Percentiles rank a stretch among this genome's conserved stretches.
These are phyloP conservation scores for Platysternon megacephalum DNA, from an alignment of 2,113 vertebrate species.

Conservation along the genomic window DNA sequence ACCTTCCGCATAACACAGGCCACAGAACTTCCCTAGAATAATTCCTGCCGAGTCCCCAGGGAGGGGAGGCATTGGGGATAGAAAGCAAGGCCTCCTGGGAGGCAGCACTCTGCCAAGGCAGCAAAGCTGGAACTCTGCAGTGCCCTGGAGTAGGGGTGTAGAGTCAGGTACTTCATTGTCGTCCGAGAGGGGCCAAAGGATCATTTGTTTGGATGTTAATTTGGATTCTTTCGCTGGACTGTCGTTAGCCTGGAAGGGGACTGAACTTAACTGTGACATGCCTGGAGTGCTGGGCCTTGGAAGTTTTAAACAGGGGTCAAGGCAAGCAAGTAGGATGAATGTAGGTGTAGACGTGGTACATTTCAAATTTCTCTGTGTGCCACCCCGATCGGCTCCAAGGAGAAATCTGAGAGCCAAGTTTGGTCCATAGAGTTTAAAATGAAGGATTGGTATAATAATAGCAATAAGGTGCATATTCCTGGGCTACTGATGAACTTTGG, in stretches of 20 bases:
- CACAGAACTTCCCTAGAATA: neutral
- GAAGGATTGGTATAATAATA: neutral
- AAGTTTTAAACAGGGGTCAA: neutral
- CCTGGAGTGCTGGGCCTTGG: neutral
- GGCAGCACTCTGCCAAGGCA: no score
- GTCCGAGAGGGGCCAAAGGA: neutral
- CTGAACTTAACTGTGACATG: neutral
- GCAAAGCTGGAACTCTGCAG: neutral
- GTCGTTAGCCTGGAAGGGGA: neutral
- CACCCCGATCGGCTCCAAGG: neutral
- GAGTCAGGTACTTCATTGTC: no score
- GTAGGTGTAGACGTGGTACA: neutral
- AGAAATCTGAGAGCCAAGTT: neutral
- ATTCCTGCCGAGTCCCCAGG: neutral
- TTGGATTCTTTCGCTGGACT: neutral
- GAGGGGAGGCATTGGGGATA: no score
- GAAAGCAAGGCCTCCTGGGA: no score
- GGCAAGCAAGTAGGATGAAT: neutral
- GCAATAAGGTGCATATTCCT: neutral
- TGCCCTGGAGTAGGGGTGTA: neutral
- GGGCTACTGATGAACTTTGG: accelerated
- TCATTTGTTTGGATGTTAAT: neutral
- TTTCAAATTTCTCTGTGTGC: neutral
- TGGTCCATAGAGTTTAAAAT: neutral
- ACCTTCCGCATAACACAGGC: neutral